Conservation (phyloP, 2,888 invertebrate genomes). For the Parasteatoda lunata region DNA sequence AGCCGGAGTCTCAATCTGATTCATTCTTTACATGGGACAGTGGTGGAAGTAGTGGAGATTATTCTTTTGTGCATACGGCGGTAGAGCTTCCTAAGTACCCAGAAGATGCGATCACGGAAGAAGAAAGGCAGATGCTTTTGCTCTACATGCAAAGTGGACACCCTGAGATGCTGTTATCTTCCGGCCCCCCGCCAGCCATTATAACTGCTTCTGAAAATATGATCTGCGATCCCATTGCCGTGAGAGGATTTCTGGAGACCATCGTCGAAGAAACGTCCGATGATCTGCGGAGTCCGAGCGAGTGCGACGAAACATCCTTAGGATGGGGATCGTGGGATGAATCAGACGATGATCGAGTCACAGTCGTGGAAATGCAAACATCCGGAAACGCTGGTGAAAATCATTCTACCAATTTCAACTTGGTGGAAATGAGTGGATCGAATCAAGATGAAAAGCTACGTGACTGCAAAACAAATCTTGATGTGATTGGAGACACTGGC, state of each 20-base stretch:
- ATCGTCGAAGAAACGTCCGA: slow-evolving; percentile 64
- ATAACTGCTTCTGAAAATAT: neutral
- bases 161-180: slow-evolving; percentile 37
- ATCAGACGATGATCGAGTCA: slow-evolving; percentile 61
- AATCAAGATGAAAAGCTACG: too few species aligned
- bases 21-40: slow-evolving; percentile 66
- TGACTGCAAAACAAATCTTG: neutral
- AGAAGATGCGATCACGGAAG: slow-evolving; percentile 48
- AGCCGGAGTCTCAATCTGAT: slow-evolving; percentile 39
- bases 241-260: slow-evolving; percentile 59
- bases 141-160: slow-evolving; percentile 60
- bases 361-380: slow-evolving; percentile 66
- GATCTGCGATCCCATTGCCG: slow-evolving; percentile 26
- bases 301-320: slow-evolving; percentile 59
- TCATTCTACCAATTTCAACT: neutral
- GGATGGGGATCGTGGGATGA: slow-evolving; percentile 68
- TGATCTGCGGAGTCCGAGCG: slow-evolving; percentile 58
- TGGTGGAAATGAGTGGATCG: neutral
- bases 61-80: slow-evolving; percentile 60
- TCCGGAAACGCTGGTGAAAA: neutral
- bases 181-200: neutral
- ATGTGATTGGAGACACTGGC: neutral
- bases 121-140: slow-evolving; percentile 59
- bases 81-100: slow-evolving; percentile 64
- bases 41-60: slow-evolving; percentile 51